Evolutionary conservation across 30 jellyfish, hydroid and myxozoan species (phyloP), one percentile per base, ranked within the genome.

Genomic region (Catostylus mosaicus): DNA sequence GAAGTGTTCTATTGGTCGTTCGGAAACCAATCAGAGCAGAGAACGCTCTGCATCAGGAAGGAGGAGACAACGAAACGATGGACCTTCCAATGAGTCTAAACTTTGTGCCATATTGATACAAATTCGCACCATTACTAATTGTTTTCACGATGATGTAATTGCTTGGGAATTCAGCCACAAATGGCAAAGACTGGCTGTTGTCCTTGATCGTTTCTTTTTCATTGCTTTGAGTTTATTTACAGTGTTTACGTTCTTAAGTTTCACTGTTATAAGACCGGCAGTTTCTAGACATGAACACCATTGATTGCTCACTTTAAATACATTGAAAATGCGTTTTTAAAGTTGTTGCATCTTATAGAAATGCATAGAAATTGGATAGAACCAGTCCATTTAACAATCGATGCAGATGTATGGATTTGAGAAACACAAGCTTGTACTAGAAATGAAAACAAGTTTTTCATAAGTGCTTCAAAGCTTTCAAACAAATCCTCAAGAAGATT

Each of bases 161-260:
- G 47, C 40, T 24, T 67, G 80, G 92, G 86, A 82, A 20, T 18
- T 22, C 1, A 72, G 92, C 27, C 78, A 61, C 33, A 68, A 65
- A 66, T 86, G 96, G 96, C 47, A 69, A 32, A 47, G 87, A 24
- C 88, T 86, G 24, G 89, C 89, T 0, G 78, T 59, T 23, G 96
- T 86, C 9, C 77, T 86, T 7, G 96, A 86, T 66, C 66, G 96
- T 16, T 19, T 86, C 34, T 66, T 73, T 8, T 86, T 86, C 37
- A 32, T 75, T 26, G 34, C 67, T 5, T 66, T 86, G 22, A 51
- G 77, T 23, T 1, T 76, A 12, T 72, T 76, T 48, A 62, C 89
- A 1, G 52, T 86, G 36, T 56, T 30, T 43, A 67, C 82, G 9
- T 68, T 82, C 29, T 29, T 82, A 29, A 62, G 85, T 26, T 82